These are phyloP conservation scores for Malurus cyaneus DNA, from an alignment of 2,113 vertebrate species.

Conservation along the genomic window DNA sequence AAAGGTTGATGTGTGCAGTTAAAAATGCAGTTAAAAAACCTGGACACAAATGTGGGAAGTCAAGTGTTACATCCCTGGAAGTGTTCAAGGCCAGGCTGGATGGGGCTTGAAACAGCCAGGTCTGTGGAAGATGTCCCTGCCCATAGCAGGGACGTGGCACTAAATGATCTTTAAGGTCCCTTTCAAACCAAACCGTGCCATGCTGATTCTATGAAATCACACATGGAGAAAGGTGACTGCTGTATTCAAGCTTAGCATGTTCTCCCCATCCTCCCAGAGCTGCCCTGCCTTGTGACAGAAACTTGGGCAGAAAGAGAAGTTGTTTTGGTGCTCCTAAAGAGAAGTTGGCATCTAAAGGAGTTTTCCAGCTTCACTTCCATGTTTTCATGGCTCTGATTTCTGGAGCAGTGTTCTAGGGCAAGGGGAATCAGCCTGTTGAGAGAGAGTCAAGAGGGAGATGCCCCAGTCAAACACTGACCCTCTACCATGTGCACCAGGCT, in stretches of 20 bases:
- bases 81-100: background rate
- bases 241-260: background rate
- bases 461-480: background rate
- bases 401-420: background rate
- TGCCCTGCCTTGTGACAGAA: background rate
- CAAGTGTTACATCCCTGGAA: background rate
- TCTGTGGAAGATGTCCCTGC: background rate
- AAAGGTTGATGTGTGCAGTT: background rate
- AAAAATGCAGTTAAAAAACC: background rate
- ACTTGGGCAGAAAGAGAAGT: background rate
- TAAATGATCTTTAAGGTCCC: background rate
- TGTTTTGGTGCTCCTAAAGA: background rate
- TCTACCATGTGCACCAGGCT: conserved; percentile 76
- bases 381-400: background rate
- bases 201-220: background rate
- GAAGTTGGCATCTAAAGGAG: background rate
- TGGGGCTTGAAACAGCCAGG: background rate
- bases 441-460: background rate
- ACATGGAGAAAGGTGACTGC: background rate
- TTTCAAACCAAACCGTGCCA: background rate
- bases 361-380: background rate
- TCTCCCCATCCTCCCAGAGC: background rate
- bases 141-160: background rate
- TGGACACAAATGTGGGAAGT: background rate
- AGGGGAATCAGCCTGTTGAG: background rate